phyloP scores from a whole-genome alignment of 2,888 invertebrate genomes.

The Ophion slaviceki region DNA sequence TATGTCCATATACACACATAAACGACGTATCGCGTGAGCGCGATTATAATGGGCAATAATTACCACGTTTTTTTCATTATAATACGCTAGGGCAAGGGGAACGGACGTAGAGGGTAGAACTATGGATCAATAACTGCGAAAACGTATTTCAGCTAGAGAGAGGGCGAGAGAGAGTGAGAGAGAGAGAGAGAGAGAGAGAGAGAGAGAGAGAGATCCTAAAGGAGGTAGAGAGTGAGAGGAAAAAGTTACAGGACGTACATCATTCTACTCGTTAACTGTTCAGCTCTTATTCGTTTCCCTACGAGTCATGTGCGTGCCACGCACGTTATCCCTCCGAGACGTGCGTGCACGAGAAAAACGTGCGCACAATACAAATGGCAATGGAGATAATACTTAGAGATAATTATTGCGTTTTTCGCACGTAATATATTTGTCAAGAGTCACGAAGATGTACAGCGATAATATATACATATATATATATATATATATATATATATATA shows the following conservation, averaged over 20 bases:
- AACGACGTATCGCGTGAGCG: conserved; percentile 12
- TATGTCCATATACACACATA: neutral
- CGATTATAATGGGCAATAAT: conserved; percentile 2
- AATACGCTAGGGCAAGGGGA: conserved; percentile 13
- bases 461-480: no score
- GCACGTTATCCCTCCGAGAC: no score
- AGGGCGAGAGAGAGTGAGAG: neutral
- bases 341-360: neutral
- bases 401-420: conserved; percentile 10
- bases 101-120: conserved; percentile 10
- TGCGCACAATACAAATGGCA: neutral
- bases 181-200: conserved; percentile 6
- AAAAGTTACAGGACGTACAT: neutral
- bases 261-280: neutral
- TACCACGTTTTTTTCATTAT: conserved; percentile 18
- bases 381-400: neutral
- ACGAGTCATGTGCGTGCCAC: conserved; percentile 7
- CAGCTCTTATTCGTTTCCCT: neutral
- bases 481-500: no score
- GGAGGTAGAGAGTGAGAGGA: neutral
- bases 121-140: conserved; percentile 41
- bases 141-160: conserved; percentile 21
- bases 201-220: neutral
- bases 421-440: conserved; percentile 8
- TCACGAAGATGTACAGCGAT: neutral